Conservation (phyloP, 2,113 vertebrate species). For the Damaliscus lunatus region DNA sequence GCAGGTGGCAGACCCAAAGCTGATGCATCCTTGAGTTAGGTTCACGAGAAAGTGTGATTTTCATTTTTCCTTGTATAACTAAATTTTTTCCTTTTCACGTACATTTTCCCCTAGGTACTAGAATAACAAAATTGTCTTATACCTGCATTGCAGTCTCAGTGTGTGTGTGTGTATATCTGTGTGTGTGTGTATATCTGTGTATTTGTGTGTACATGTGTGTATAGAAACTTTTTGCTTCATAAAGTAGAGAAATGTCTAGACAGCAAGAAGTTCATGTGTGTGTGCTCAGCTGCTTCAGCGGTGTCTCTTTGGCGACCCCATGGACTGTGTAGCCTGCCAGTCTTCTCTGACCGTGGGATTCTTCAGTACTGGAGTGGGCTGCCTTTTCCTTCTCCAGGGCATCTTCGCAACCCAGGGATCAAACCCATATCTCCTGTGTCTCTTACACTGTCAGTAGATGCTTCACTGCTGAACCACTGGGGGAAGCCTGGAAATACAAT, state of each 20-base stretch:
- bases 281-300: fast-evolving
- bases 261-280: neutral
- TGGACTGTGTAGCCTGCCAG: neutral
- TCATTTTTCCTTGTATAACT: neutral
- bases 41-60: neutral
- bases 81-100: neutral
- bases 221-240: neutral
- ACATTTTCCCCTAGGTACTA: neutral
- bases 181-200: neutral
- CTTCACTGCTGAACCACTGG: neutral
- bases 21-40: neutral
- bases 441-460: neutral
- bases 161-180: neutral
- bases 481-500: neutral
- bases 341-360: neutral
- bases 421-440: neutral
- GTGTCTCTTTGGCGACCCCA: neutral
- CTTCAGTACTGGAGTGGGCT: neutral
- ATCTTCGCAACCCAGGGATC: neutral
- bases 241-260: neutral
- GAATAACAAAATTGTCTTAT: neutral
- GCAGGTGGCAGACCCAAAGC: neutral
- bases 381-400: neutral
- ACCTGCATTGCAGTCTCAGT: neutral
- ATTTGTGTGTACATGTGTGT: neutral